A percentile compares a stretch with the other conserved stretches of the same genome.
Evolutionary conservation across 1,140 invertebrate species (phyloP).

Genomic region (Ganaspis sp.): DNA sequence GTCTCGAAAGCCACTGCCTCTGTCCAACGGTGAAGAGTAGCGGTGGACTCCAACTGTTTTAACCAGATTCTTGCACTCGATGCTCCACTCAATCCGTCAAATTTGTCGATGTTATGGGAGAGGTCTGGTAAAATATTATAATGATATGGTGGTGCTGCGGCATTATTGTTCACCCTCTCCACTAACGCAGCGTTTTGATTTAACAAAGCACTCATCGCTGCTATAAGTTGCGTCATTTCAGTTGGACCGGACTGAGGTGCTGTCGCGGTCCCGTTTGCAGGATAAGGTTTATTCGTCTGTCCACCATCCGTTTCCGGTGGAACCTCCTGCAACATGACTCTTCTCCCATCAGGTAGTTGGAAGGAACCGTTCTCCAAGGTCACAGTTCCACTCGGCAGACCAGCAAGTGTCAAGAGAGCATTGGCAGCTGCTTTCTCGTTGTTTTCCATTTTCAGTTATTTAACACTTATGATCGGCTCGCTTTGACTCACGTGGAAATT

Average conservation of each 20-base stretch:
- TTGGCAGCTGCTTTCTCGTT: neutral
- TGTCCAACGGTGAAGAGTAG: slow-evolving; percentile 31
- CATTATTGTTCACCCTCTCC: neutral
- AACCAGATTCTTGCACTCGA: slow-evolving; percentile 27
- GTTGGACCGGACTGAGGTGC: neutral
- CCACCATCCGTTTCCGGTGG: neutral
- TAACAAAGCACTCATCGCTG: neutral
- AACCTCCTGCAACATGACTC: no score
- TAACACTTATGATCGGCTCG: neutral
- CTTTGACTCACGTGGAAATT: neutral
- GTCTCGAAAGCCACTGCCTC: slow-evolving; percentile 35
- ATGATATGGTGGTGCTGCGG: neutral
- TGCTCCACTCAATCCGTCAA: slow-evolving; percentile 24
- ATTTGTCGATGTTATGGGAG: slow-evolving; percentile 30
- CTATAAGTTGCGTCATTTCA: neutral
- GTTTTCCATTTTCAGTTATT: neutral
- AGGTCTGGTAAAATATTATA: slow-evolving; percentile 41
- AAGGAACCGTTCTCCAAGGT: no score
- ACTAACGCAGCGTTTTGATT: neutral
- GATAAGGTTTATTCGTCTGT: neutral
- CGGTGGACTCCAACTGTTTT: slow-evolving; percentile 31
- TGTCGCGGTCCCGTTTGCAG: no score
- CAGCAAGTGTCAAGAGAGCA: neutral
- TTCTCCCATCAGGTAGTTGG: neutral
- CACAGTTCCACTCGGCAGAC: neutral